Conservation (phyloP, 2,888 invertebrate genomes). For the Eurois occulta region DNA sequence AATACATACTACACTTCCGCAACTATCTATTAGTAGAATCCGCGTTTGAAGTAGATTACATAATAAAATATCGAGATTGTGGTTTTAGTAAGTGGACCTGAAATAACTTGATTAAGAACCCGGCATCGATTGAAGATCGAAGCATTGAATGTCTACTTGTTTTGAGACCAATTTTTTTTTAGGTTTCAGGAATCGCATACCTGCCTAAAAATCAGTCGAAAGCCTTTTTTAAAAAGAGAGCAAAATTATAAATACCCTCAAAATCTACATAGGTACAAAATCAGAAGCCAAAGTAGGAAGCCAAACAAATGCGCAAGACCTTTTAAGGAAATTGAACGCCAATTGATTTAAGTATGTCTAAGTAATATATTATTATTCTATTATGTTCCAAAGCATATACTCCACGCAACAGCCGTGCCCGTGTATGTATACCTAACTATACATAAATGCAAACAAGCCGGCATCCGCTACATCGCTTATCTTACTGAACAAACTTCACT, state of each 20-base stretch:
- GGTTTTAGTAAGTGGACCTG: not conserved
- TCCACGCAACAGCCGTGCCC: conserved; percentile 60
- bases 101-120: not conserved
- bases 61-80: not conserved
- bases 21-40: not conserved
- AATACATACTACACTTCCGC: too few relatives aligned
- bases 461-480: conserved; percentile 87
- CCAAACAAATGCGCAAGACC: not conserved
- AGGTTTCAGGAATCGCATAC: not conserved
- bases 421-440: conserved; percentile 46
- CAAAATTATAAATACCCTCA: not conserved
- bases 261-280: not conserved
- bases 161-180: not conserved
- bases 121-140: not conserved
- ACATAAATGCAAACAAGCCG: conserved; percentile 74
- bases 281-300: not conserved
- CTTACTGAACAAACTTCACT: conserved; percentile 82
- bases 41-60: not conserved
- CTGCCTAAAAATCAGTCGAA: not conserved
- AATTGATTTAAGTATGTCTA: conserved; percentile 34
- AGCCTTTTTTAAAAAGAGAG: not conserved
- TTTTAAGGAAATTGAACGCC: conserved; percentile 39
- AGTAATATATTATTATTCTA: conserved; percentile 50
- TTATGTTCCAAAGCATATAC: conserved; percentile 57
- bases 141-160: not conserved